Conservation (phyloP, 2,888 invertebrate genomes). For the Argyresthia goedartella region DNA sequence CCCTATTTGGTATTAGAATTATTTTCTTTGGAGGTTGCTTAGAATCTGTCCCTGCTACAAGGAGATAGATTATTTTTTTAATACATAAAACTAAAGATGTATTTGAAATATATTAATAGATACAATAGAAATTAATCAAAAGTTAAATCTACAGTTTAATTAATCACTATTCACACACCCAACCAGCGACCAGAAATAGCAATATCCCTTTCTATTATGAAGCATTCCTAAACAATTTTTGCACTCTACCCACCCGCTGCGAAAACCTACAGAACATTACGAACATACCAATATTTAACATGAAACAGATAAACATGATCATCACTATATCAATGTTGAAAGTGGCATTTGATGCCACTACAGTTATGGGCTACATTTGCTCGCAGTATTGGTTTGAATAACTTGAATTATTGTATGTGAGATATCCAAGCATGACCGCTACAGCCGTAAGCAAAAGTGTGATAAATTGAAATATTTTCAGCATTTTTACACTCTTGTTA, state of each 20-base stretch:
- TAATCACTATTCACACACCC: no score
- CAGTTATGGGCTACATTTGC: slow-evolving; percentile 41
- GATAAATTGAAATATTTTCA: slow-evolving; percentile 43
- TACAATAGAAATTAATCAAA: no score
- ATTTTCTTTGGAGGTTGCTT: no score
- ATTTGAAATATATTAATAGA: no score
- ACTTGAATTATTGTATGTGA: slow-evolving; percentile 38
- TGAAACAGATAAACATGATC: slow-evolving; percentile 9
- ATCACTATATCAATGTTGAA: slow-evolving; percentile 21
- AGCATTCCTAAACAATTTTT: no score
- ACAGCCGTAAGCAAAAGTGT: slow-evolving; percentile 36
- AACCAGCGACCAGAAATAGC: no score
- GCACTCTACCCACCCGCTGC: not conserved
- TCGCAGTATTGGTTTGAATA: slow-evolving; percentile 36
- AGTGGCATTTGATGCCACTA: slow-evolving; percentile 45
- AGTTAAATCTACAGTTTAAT: no score
- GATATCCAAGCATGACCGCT: slow-evolving; percentile 36
- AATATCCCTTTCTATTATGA: no score
- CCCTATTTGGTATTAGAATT: no score
- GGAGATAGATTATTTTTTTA: no score
- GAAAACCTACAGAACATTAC: slow-evolving; percentile 20
- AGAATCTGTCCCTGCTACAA: no score
- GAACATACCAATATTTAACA: slow-evolving; percentile 21
- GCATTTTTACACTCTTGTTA: slow-evolving; percentile 33
- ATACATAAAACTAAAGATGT: no score